These are phyloP conservation scores for Cyanoderma ruficeps DNA, from an alignment of 2,113 vertebrate genomes.

Conservation along the genomic window DNA sequence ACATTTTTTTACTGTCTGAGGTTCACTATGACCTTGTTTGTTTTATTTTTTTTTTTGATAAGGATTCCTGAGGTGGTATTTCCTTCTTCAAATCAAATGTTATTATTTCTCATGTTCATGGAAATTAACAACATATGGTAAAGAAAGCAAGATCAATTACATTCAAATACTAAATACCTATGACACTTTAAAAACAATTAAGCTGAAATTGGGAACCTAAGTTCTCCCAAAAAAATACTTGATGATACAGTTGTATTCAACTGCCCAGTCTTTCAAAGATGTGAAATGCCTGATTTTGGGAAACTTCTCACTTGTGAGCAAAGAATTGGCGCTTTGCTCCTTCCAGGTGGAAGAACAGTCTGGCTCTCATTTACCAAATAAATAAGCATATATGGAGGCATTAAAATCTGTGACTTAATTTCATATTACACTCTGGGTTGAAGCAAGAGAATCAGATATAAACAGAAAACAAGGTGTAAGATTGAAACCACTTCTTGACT, in stretches of 20 bases:
- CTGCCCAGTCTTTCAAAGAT: not conserved
- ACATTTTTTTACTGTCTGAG: not conserved
- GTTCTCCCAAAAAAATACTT: not conserved
- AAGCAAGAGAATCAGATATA: not conserved
- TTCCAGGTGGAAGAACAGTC: not conserved
- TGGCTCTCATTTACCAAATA: accelerated
- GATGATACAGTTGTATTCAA: not conserved
- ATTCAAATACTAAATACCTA: not conserved
- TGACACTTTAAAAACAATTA: not conserved
- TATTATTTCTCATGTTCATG: not conserved
- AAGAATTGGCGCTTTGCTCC: not conserved
- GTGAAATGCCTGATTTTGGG: not conserved
- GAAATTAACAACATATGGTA: not conserved
- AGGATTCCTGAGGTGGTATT: not conserved
- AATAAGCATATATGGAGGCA: not conserved
- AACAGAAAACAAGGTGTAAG: not conserved
- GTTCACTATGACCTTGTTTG: not conserved
- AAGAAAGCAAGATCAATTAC: not conserved
- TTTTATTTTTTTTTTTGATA: not conserved
- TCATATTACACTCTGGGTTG: not conserved
- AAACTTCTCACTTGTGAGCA: not conserved
- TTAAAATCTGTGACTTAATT: not conserved
- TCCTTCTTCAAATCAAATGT: not conserved
- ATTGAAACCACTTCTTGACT: not conserved
- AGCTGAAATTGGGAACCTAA: not conserved